These are phyloP conservation scores for Hipposideros armiger DNA, from an alignment of 2,113 vertebrate species.

Conservation along the genomic window DNA sequence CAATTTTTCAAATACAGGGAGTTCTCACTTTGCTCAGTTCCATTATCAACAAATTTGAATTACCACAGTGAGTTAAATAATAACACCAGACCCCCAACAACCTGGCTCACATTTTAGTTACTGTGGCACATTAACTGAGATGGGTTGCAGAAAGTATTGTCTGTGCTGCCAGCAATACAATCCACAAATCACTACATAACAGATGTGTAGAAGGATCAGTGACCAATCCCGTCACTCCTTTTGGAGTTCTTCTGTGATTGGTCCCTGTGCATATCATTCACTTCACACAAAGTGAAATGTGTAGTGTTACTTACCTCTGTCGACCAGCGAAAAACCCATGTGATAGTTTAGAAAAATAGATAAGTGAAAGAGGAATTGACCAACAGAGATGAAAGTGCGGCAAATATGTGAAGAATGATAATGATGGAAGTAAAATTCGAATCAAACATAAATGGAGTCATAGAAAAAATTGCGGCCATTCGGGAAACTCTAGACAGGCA, in stretches of 20 bases:
- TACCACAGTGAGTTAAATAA: not conserved
- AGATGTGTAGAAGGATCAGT: rapidly evolving
- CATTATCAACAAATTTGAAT: too few relatives aligned
- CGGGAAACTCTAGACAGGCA: not conserved
- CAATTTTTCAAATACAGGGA: not conserved
- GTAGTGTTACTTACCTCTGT: rapidly evolving
- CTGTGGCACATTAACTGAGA: too few relatives aligned
- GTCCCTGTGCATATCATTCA: not conserved
- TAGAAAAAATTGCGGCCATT: not conserved
- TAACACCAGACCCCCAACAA: too few relatives aligned
- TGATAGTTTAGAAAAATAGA: not conserved
- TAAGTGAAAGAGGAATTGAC: not conserved
- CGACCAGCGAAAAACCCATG: not conserved
- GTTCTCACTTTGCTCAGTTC: not conserved
- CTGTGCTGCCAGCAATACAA: not conserved
- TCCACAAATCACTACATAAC: rapidly evolving
- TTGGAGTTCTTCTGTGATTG: not conserved
- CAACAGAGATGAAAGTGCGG: not conserved
- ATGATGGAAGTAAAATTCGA: not conserved
- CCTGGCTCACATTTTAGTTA: not conserved
- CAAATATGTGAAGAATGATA: rapidly evolving
- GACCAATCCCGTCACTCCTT: rapidly evolving
- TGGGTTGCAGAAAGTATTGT: too few relatives aligned
- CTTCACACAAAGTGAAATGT: rapidly evolving
- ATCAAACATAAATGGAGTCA: not conserved